phyloP scores from a whole-genome alignment of 2,888 invertebrate genomes.

The Ceramica pisi region DNA sequence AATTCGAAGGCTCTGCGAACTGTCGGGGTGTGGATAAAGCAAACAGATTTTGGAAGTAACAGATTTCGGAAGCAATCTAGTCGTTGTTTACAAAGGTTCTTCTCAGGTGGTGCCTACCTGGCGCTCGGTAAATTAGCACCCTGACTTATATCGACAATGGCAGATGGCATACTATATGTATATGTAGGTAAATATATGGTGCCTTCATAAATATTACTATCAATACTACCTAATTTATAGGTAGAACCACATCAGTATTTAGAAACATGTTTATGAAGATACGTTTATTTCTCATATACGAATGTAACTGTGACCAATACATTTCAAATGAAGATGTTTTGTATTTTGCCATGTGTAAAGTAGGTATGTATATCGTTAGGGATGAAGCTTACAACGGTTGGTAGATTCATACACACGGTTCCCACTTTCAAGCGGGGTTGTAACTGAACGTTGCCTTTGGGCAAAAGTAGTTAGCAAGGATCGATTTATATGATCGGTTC shows the following conservation, averaged over 20 bases:
- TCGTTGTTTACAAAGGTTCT: constrained; percentile 74
- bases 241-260: too few species aligned
- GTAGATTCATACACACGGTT: background rate
- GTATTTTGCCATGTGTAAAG: background rate
- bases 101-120: constrained; percentile 52
- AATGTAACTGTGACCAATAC: background rate
- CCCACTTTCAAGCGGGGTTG: constrained; percentile 10
- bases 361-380: background rate
- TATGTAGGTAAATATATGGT: background rate
- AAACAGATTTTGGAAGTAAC: constrained; percentile 78
- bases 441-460: constrained; percentile 6
- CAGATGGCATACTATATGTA: background rate
- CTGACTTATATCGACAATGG: constrained; percentile 15
- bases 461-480: constrained; percentile 6
- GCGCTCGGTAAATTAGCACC: constrained; percentile 51
- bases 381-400: constrained; percentile 22
- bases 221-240: background rate
- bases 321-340: constrained; percentile 6
- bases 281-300: rapidly evolving
- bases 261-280: background rate
- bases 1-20: constrained; percentile 66
- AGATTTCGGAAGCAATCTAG: constrained; percentile 78
- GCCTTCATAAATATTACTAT: background rate
- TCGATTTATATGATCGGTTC: constrained; percentile 20
- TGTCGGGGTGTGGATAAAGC: constrained; percentile 69